These are phyloP conservation scores for Bombycilla garrulus DNA, from an alignment of 2,113 vertebrate genomes.

Conservation along the genomic window DNA sequence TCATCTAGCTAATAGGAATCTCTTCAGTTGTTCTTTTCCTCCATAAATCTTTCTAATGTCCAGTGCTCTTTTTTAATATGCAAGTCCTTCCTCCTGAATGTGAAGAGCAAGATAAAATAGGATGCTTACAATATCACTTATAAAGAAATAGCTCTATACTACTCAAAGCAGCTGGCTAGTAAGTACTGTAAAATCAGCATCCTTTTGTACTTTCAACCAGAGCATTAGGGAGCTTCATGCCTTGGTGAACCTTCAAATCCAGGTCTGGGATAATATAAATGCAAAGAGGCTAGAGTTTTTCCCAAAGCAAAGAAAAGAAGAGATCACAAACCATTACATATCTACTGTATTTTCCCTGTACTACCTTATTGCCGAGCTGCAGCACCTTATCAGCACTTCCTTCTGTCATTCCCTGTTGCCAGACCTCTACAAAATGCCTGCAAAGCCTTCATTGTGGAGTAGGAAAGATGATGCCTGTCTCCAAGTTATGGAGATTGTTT, in stretches of 20 bases:
- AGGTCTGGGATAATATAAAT: not conserved
- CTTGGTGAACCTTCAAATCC: not conserved
- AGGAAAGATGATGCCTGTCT: not conserved
- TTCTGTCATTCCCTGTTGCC: not conserved
- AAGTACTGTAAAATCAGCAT: not conserved
- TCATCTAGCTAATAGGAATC: not conserved
- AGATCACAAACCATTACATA: not conserved
- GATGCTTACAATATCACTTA: not conserved
- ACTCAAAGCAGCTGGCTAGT: not conserved
- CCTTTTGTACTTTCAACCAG: not conserved
- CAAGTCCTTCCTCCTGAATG: not conserved
- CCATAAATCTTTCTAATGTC: not conserved
- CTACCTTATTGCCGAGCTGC: not conserved
- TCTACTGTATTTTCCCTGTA: not conserved
- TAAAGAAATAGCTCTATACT: not conserved
- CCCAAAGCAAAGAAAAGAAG: not conserved
- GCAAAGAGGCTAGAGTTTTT: not conserved
- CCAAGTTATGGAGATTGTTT: conserved; percentile 16
- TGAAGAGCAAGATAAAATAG: not conserved
- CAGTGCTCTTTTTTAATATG: conserved; percentile 4
- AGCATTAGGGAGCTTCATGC: not conserved
- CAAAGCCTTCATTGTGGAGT: not conserved
- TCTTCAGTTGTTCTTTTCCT: not conserved
- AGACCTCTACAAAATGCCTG: conserved; percentile 2
- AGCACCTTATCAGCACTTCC: not conserved